Conservation (phyloP, 35 echinoderm and acorn worm species). For the Strongylocentrotus purpuratus region DNA sequence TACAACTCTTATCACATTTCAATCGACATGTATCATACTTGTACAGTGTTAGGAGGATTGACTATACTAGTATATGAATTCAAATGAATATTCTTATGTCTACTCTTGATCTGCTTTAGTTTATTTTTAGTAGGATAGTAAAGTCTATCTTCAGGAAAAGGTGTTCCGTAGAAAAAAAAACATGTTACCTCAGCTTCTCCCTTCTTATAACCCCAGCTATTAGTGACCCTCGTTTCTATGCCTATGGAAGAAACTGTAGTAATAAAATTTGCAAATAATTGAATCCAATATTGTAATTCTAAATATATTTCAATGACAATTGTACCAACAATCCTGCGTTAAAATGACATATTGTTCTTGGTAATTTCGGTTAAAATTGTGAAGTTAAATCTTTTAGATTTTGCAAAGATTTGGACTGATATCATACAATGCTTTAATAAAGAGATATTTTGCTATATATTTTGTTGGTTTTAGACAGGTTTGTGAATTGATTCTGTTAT, state of each 20-base stretch:
- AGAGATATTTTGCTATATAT: constrained; percentile 8
- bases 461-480: neutral
- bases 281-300: no score
- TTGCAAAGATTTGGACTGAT: no score
- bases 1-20: neutral
- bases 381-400: neutral
- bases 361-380: neutral
- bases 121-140: neutral
- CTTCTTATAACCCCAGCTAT: no score
- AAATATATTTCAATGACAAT: neutral
- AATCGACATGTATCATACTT: no score
- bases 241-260: no score
- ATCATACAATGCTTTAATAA: neutral
- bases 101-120: neutral
- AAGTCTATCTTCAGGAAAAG: neutral
- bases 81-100: neutral
- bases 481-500: neutral
- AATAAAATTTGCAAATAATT: no score
- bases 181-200: neutral
- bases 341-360: no score
- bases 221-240: no score
- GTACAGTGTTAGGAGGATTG: neutral
- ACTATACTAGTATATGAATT: neutral
- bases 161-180: neutral
- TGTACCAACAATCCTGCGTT: no score